Base-by-base conservation (phyloP, 2,113 vertebrate genomes). In the Eclectus roratus region DNA sequence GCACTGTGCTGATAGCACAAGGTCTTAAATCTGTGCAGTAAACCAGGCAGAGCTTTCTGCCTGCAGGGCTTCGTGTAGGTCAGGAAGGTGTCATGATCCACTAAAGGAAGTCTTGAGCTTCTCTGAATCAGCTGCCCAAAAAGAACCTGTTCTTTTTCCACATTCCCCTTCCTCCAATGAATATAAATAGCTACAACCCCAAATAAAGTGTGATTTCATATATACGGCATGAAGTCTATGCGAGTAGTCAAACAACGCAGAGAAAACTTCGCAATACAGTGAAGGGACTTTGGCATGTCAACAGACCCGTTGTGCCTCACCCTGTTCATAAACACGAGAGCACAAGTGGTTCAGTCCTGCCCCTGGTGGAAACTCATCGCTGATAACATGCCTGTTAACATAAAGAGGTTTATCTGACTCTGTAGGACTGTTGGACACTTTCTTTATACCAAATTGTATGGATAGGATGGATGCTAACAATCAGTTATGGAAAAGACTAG, bases 241-340 rank as follows among this genome's bases (percentile, higher is more conserved):
- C 1, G 5, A 79, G 56, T 8, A 84, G 61, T 41, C 76, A 55
- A 88, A 31, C 1, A 65, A 88, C 70, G 91, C 55, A 78, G 80
- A 70, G 88, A 74, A 74, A 88, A 35, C 64, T 27, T 7, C 12
- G 2, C 29, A 29, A 29, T 6, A 79, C 71, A 4, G 28, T 25
- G 84, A 37, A 31, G 94, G 93, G 90, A 74, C 93, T 90, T 88
- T 84, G 95, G 89, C 88, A 80, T 28, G 46, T 13, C 35, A 80
- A 5, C 19, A 70, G 74, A 47, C 88, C 64, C 10, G 76, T 46
- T 9, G 53, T 16, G 89, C 96, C 94, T 93, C 96, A 17, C 96
- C 96, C 94, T 86, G 43, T 86, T 56, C 91, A 47, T n/a, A 94
- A 96, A 95, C 78, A 94, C 18, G 6, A 35, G 74, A n/a, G 27